These are phyloP conservation scores for Hyperoplus immaculatus DNA, from an alignment of 2,797 vertebrate genomes.

Conservation along the genomic window DNA sequence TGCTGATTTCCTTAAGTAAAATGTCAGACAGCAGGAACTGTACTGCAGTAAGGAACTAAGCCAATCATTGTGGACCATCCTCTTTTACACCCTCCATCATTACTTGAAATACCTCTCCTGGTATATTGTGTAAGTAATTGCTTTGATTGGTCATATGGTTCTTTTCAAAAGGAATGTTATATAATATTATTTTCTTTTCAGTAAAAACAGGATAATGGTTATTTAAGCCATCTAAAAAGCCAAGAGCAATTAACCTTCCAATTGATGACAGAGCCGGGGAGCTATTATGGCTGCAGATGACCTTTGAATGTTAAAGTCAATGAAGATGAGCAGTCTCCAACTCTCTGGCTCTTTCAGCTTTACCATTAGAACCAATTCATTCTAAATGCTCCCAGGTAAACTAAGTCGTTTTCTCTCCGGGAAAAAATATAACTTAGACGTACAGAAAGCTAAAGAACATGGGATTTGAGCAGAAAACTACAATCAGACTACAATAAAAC, in stretches of 20 bases:
- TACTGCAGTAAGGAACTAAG: no score
- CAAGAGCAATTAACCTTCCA: not conserved
- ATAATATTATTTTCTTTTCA: not conserved
- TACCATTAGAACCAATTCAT: not conserved
- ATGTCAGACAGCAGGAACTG: not conserved
- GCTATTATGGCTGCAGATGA: not conserved
- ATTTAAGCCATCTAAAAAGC: not conserved
- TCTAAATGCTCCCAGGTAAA: not conserved
- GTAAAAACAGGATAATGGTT: not conserved
- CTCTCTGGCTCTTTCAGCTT: not conserved
- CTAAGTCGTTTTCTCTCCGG: not conserved
- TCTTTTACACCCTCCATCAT: not conserved
- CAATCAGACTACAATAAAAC: not conserved
- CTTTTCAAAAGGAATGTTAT: not conserved
- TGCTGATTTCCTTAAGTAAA: constrained; percentile 6
- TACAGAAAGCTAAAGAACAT: not conserved
- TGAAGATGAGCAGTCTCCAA: not conserved
- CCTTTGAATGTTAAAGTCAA: not conserved
- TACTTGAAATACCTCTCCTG: not conserved
- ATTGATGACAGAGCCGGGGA: not conserved
- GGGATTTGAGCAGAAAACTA: no score
- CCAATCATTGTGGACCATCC: not conserved
- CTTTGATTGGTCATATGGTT: not conserved
- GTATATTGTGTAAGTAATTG: not conserved
- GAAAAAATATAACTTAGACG: not conserved